Evolutionary conservation across 1,140 invertebrate species (phyloP), one percentile per base, ranked within the genome.

Genomic region (Leptinotarsa defecta): DNA sequence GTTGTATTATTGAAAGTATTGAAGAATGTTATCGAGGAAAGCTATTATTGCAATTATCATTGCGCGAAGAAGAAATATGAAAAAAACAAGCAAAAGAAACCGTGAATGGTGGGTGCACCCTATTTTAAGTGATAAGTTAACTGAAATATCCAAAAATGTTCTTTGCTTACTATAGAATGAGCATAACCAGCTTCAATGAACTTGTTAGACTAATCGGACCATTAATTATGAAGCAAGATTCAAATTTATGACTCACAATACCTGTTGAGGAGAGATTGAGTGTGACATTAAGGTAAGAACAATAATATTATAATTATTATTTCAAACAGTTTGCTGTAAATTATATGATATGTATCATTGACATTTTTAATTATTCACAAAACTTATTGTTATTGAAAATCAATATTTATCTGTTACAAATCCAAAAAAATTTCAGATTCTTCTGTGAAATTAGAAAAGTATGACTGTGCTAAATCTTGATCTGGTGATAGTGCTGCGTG

Each of bases 111-210:
- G 75, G 57, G 71, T 76, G 64, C 67, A 76, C 49, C 75, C 62
- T 13, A 52, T 76, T 20, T n/a, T 1, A 24, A 73, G 65, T 52
- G 48, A 76, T 49, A 69, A 67, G 68, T 76, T 76, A 63, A n/a
- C 57, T 68, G 8, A 65, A 74, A 27, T 70, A 61, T 20, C 75
- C 71, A 20, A 48, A 74, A 61, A 76, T 74, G 27, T 73, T 74
- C 69, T 69, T 76, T 48, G 34, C 64, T 19, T 76, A 19, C 64
- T 74, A 76, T 76, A 62, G 71, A 70, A 76, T 74, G 67, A 74
- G 65, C 65, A 70, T 76, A 43, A 62, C 71, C 43, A 74, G 75
- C 64, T 76, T 76, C 52, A 68, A 74, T 52, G 71, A 76, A 69
- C 68, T 76, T 76, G 48, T 74, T 13, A 73, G 49, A n/a, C 34